A percentile compares a stretch with the other conserved stretches of the same genome.
Evolutionary conservation across 2,797 vertebrate species (phyloP).

Genomic region (Esox lucius): DNA sequence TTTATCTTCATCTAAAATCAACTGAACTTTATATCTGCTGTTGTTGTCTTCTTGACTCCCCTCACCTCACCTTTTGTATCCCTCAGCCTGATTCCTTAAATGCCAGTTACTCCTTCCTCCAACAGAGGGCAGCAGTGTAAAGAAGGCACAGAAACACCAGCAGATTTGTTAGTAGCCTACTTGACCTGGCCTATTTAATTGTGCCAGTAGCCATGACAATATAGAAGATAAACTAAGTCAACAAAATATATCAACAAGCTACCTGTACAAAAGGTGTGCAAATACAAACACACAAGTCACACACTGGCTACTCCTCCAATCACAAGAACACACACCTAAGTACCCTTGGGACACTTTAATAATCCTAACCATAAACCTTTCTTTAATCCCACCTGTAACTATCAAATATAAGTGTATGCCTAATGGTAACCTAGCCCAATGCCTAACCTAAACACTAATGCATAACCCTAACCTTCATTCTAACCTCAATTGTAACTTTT

Average conservation of each 20-base stretch:
- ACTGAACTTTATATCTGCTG: not conserved
- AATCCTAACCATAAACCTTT: no score
- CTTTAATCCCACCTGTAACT: no score
- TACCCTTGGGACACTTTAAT: no score
- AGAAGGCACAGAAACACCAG: not conserved
- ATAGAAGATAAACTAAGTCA: not conserved
- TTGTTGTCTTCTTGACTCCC: not conserved
- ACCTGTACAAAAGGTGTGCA: not conserved
- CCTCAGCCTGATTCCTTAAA: not conserved
- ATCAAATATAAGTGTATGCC: no score
- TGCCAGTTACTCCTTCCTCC: not conserved
- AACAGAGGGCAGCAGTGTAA: not conserved
- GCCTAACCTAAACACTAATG: no score
- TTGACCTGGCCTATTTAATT: not conserved
- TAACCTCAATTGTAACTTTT: no score
- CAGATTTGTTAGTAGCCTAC: not conserved
- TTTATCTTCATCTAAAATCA: not conserved
- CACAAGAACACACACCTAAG: not conserved
- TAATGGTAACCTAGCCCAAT: no score
- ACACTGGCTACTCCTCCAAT: not conserved
- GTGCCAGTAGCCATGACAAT: not conserved
- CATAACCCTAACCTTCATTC: no score
- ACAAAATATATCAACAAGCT: not conserved
- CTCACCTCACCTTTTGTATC: not conserved
- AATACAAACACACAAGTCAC: not conserved